These are phyloP conservation scores for Mesoclemmys tuberculata DNA, from an alignment of 2,113 vertebrate genomes.

Conservation along the genomic window DNA sequence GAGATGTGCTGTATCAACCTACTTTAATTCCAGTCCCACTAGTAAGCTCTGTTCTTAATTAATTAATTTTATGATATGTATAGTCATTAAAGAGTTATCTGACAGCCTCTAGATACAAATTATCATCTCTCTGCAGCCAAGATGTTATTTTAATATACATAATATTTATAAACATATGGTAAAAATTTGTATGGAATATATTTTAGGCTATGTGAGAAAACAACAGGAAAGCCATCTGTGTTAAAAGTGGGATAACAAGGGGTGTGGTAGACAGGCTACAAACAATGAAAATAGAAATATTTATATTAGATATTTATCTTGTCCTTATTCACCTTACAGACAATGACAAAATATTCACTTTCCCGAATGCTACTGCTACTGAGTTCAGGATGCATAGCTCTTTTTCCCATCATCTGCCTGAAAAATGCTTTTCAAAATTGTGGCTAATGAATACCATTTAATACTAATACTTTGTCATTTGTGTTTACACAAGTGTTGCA, in stretches of 20 bases:
- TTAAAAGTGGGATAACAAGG: constrained; percentile 32
- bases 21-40: neutral
- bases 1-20: neutral
- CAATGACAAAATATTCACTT: constrained; percentile 3
- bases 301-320: constrained; percentile 27
- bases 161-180: constrained; percentile 45
- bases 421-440: neutral
- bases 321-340: neutral
- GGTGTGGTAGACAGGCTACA: constrained; percentile 29
- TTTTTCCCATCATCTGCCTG: neutral
- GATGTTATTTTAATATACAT: neutral
- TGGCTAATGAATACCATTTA: neutral
- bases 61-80: neutral
- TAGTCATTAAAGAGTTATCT: constrained; percentile 8
- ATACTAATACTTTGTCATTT: neutral
- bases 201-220: constrained; percentile 23
- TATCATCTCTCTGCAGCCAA: neutral
- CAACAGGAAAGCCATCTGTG: constrained; percentile 34
- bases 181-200: constrained; percentile 24
- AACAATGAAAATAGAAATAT: constrained; percentile 2
- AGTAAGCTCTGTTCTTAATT: neutral
- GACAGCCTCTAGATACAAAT: constrained; percentile 23
- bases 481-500: neutral
- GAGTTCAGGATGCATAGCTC: neutral
- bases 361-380: constrained; percentile 3